Percentiles rank a stretch among this genome's conserved stretches.
These are phyloP conservation scores for Nephrotoma guestfalica DNA, from an alignment of 2,888 invertebrate genomes.

Conservation along the genomic window DNA sequence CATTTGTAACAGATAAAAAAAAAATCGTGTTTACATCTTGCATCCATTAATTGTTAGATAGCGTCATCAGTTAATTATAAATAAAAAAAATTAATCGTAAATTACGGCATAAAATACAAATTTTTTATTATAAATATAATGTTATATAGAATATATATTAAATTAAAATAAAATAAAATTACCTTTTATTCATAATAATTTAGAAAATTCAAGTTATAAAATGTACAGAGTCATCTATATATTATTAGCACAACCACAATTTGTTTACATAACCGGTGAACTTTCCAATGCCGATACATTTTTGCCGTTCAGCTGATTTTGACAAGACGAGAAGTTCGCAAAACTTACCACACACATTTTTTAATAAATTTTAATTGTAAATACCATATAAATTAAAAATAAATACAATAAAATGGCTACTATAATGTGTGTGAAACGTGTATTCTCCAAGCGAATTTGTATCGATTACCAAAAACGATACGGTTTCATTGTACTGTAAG, in stretches of 20 bases:
- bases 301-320: not conserved
- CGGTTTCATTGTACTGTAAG: conserved; percentile 59
- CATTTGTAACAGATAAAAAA: too few species aligned
- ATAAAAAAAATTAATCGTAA: too few species aligned
- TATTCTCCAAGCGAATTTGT: not conserved
- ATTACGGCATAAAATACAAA: too few species aligned
- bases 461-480: conserved; percentile 22
- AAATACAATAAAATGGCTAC: not conserved
- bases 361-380: not conserved
- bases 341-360: not conserved
- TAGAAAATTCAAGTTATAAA: not conserved
- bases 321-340: not conserved
- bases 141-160: not conserved
- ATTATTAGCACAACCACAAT: not conserved
- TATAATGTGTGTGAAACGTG: not conserved
- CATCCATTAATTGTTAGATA: too few species aligned
- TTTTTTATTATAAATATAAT: too few species aligned
- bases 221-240: not conserved
- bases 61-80: too few species aligned
- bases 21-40: too few species aligned
- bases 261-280: not conserved
- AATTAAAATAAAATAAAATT: not conserved
- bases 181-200: not conserved
- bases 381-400: not conserved
- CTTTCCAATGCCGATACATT: not conserved